Base-by-base conservation (phyloP, 2,888 invertebrate genomes). In the Aplocera efformata region DNA sequence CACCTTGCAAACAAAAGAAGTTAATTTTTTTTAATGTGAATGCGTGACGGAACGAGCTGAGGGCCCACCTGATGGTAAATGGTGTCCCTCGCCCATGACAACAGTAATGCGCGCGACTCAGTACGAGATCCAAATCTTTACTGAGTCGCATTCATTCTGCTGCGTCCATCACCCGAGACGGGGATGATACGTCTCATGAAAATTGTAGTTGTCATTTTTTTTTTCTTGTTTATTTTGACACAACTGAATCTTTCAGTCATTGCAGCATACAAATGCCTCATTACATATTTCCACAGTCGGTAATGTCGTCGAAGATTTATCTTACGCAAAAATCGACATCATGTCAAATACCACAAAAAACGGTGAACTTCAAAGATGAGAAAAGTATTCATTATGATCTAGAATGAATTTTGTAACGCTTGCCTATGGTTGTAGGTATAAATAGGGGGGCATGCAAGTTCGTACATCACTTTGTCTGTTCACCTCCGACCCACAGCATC, bases 401-500 rank as follows among this genome's bases (percentile, higher is more conserved):
- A 72, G 75, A 70, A 75, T 75, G 67, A 67, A 67, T 83, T 82
- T 82, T 78, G 83, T 74, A 83, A 84, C 63, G 48, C 51, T 41
- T 43, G 48, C 57, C 57, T 49, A 53, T 55, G 43, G 42, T 46
- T 29, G 53, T 58, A 61, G 49, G 65, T 69, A 72, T 83, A 85
- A 79, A 85, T 75, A 81, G 66, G 50, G 50, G 58, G 60, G 65
- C 58, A 60, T 55, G 50, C 39, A 49, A 47, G 53, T 55, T 37
- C 42, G 58, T 60, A 52, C 58, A 71, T 75, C 85, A 86, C 52
- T 55, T 72, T 83, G 73, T 72, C 67, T 63, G 56, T 64, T 80
- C 68, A 79, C 74, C 82, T 82, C 67, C 83, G 78, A 77, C 78
- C 77, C 52, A 59, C 53, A 53, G 59, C 58, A 66, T 43, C 52